Percentiles rank a stretch among this genome's conserved stretches.
Evolutionary conservation across 1,140 invertebrate genomes (phyloP).

Genomic region (Vollenhovia emeryi): DNA sequence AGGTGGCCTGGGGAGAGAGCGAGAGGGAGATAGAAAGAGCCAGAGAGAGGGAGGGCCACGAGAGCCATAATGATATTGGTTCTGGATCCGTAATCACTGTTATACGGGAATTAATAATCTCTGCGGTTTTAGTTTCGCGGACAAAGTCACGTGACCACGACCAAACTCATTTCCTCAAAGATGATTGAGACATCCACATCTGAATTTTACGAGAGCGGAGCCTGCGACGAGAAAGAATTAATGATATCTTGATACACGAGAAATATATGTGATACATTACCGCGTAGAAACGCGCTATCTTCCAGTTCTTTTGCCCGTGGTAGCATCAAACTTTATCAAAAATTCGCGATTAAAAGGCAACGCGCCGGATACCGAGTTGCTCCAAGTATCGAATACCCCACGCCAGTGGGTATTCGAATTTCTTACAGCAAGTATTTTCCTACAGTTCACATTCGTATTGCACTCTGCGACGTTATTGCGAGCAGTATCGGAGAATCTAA

Average conservation of each 20-base stretch:
- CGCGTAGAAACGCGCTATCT: not conserved
- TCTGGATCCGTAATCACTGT: conserved; percentile 80
- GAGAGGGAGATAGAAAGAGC: not conserved
- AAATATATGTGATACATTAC: not conserved
- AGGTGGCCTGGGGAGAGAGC: conserved; percentile 47
- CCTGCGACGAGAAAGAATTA: not conserved
- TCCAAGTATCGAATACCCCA: not conserved
- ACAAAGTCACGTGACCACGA: conserved; percentile 69
- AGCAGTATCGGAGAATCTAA: not conserved
- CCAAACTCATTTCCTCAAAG: conserved; percentile 69
- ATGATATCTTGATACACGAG: not conserved
- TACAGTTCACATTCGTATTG: not conserved
- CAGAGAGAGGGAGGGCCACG: conserved; percentile 43
- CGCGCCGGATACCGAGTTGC: not conserved
- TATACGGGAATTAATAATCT: conserved; percentile 83
- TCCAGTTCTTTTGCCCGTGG: not conserved
- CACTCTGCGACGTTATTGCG: not conserved
- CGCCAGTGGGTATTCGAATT: not conserved
- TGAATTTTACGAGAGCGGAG: not conserved
- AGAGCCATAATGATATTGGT: conserved; percentile 79
- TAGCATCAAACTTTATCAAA: not conserved
- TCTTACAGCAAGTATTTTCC: not conserved
- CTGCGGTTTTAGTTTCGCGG: conserved; percentile 78
- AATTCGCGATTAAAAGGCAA: not conserved
- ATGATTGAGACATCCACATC: conserved; percentile 75